Conservation (phyloP, 2,888 invertebrate species). For the Trichacis sp. region DNA sequence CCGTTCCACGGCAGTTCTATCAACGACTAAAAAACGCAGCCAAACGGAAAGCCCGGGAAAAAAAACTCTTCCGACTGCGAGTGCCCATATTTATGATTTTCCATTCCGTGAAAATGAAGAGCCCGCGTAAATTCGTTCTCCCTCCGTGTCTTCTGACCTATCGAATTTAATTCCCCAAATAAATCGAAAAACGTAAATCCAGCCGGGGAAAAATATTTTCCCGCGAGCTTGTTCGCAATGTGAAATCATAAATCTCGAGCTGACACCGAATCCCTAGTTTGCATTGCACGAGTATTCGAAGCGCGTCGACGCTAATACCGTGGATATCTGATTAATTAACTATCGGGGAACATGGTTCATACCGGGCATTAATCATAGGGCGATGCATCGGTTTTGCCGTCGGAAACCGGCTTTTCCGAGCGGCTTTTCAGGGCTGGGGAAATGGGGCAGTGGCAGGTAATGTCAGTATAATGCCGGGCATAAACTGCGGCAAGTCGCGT, state of each 20-base stretch:
- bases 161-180: constrained; percentile 34
- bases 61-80: neutral
- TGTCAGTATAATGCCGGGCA: constrained; percentile 66
- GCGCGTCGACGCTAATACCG: constrained; percentile 53
- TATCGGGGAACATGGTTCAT: constrained; percentile 34
- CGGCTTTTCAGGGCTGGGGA: constrained; percentile 34
- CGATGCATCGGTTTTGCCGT: constrained; percentile 45
- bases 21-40: too few relatives aligned
- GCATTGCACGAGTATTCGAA: constrained; percentile 45
- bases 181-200: constrained; percentile 41
- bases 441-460: constrained; percentile 56
- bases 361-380: constrained; percentile 57
- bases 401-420: constrained; percentile 40
- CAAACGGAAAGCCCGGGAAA: neutral
- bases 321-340: constrained; percentile 68
- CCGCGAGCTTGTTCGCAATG: constrained; percentile 23
- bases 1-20: neutral
- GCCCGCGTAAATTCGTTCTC: neutral
- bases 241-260: constrained; percentile 37
- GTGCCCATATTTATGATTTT: constrained; percentile 1
- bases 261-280: constrained; percentile 34
- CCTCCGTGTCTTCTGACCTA: neutral
- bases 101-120: constrained; percentile 1
- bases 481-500: constrained; percentile 62
- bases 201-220: constrained; percentile 18